These are phyloP conservation scores for Notolabrus celidotus DNA, from an alignment of 2,797 vertebrate species.

Conservation along the genomic window DNA sequence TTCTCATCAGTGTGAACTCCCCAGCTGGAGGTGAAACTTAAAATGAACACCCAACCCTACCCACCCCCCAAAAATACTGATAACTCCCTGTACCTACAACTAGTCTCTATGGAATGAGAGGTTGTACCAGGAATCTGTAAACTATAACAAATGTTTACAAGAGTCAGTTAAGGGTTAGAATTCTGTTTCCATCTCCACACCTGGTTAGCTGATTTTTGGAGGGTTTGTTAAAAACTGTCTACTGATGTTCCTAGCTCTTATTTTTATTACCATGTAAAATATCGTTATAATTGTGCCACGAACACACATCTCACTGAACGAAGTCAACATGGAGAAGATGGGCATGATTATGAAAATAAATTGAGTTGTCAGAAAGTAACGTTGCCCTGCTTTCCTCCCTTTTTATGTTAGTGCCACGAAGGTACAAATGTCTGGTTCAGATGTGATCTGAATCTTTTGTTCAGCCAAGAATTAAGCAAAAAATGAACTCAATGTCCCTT, in stretches of 20 bases:
- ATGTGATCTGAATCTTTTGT: conserved; percentile 8
- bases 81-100: no score
- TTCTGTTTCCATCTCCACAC: no score
- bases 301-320: background rate
- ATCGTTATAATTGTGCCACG: background rate
- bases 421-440: background rate
- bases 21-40: no score
- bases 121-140: no score
- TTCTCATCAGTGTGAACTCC: no score
- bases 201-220: no score
- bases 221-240: no score
- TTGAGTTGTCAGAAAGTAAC: background rate
- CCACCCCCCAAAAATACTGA: no score
- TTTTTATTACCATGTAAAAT: background rate
- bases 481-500: background rate
- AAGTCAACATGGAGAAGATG: background rate
- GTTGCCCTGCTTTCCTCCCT: background rate
- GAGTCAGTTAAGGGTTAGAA: no score
- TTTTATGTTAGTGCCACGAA: background rate
- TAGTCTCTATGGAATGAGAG: no score
- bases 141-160: no score
- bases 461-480: background rate
- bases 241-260: conserved; percentile 10
- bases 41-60: no score
- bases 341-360: background rate